Percentiles rank a stretch among this genome's conserved stretches.
Conservation (phyloP, 2,113 vertebrate genomes). For the Sinocyclocheilus rhinocerous region DNA sequence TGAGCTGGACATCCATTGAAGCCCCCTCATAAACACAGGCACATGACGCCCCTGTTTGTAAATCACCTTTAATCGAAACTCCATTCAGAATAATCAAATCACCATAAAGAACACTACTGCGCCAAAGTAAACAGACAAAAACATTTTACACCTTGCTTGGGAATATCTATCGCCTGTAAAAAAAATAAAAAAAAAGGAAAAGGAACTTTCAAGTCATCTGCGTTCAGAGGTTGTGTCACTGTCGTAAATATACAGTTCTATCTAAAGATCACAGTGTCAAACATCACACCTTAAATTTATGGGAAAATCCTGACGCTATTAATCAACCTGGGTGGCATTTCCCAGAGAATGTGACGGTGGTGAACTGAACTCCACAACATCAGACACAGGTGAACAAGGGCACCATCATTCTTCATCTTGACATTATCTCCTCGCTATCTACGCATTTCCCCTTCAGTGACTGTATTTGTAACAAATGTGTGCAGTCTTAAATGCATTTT, state of each 20-base stretch:
- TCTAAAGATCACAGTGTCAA: slow-evolving; percentile 47
- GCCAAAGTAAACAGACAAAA: slow-evolving; percentile 3
- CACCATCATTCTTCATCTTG: slow-evolving; percentile 48
- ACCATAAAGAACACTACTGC: neutral
- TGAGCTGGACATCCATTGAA: neutral
- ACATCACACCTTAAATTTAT: slow-evolving; percentile 38
- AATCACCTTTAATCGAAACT: neutral
- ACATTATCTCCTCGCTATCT: slow-evolving; percentile 43
- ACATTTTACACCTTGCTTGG: neutral
- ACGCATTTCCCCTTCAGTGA: slow-evolving; percentile 34
- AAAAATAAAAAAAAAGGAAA: neutral
- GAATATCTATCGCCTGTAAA: slow-evolving; percentile 13
- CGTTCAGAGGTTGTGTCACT: neutral
- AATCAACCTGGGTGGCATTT: slow-evolving; percentile 63
- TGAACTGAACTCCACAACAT: slow-evolving; percentile 1
- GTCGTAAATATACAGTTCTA: slow-evolving; percentile 15
- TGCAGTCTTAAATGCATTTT: slow-evolving; percentile 44
- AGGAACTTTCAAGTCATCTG: neutral
- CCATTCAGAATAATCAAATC: slow-evolving; percentile 1
- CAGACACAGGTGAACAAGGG: slow-evolving; percentile 40
- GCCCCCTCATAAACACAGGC: neutral
- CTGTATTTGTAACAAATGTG: slow-evolving; percentile 41
- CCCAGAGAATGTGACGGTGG: slow-evolving; percentile 40
- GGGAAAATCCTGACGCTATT: slow-evolving; percentile 59
- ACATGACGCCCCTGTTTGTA: neutral